A percentile compares a stretch with the other conserved stretches of the same genome.
phyloP scores from a whole-genome alignment of 2,888 invertebrate genomes.

The Epinotia brunnichana region DNA sequence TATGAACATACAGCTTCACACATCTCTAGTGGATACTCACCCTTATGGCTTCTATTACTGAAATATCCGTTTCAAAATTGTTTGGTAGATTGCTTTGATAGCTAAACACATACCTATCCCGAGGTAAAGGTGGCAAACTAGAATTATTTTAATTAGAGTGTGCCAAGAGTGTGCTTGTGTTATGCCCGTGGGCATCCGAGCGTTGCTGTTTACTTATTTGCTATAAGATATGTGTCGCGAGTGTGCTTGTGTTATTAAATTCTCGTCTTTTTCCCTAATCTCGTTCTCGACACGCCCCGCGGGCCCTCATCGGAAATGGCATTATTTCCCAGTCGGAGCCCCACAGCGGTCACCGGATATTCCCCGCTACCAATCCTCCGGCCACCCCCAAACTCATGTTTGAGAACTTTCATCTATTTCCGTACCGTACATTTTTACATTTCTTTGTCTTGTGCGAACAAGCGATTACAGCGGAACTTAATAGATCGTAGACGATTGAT shows the following conservation, averaged over 20 bases:
- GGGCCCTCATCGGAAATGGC: conserved; percentile 79
- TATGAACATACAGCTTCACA: neutral
- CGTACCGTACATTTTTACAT: conserved; percentile 60
- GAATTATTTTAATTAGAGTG: conserved; percentile 11
- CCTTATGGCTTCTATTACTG: neutral
- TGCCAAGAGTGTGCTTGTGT: too few relatives aligned
- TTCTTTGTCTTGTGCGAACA: conserved; percentile 50
- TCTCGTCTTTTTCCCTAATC: conserved; percentile 76
- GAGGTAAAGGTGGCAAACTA: neutral
- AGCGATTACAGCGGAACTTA: conserved; percentile 4
- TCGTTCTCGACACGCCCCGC: conserved; percentile 72
- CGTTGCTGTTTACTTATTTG: conserved; percentile 59
- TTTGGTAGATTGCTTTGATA: conserved; percentile 5
- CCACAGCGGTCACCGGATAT: conserved; percentile 73
- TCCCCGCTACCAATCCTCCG: conserved; percentile 52
- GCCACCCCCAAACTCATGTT: conserved; percentile 61
- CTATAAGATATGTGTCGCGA: conserved; percentile 66
- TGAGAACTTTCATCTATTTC: conserved; percentile 64
- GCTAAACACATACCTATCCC: neutral
- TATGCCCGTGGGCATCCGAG: conserved; percentile 36
- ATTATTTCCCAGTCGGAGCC: conserved; percentile 69
- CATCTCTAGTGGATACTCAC: too few relatives aligned
- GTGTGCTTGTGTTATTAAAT: conserved; percentile 76
- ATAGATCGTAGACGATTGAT: neutral
- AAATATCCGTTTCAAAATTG: conserved; percentile 8